Percentiles rank a stretch among this genome's conserved stretches.
Evolutionary conservation across 2,888 invertebrate species (phyloP).

Genomic region (Parnassius smintheus): DNA sequence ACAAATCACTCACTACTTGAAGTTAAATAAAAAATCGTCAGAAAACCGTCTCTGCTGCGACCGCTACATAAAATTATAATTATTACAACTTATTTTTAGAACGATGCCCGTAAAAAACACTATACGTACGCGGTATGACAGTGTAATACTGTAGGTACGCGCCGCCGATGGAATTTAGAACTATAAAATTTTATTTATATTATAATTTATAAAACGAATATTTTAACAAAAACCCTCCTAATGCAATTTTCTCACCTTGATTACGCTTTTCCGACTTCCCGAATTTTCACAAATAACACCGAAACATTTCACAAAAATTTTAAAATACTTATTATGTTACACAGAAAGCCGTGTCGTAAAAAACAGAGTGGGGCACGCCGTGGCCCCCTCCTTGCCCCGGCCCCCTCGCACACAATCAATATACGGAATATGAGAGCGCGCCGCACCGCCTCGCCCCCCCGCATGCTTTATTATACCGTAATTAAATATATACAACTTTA

Average conservation of each 20-base stretch:
- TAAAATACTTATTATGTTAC: slow-evolving; percentile 81
- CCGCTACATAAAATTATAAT: slow-evolving; percentile 82
- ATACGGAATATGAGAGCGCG: slow-evolving; percentile 82
- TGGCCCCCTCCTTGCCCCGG: slow-evolving; percentile 78
- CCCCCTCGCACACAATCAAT: slow-evolving; percentile 82
- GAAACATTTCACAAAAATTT: slow-evolving; percentile 80
- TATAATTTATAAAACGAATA: slow-evolving; percentile 59
- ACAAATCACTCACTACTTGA: slow-evolving; percentile 67
- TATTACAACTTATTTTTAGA: slow-evolving; percentile 82
- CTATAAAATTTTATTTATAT: slow-evolving; percentile 74
- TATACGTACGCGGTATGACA: slow-evolving; percentile 82
- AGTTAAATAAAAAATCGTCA: slow-evolving; percentile 69
- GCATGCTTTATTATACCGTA: slow-evolving; percentile 81
- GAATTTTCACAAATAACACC: slow-evolving; percentile 78
- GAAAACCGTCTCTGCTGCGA: slow-evolving; percentile 76
- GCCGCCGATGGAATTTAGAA: slow-evolving; percentile 77
- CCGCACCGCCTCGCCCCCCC: slow-evolving; percentile 80
- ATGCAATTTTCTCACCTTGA: slow-evolving; percentile 70
- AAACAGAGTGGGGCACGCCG: slow-evolving; percentile 82
- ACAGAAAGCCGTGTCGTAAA: slow-evolving; percentile 82
- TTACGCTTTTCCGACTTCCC: slow-evolving; percentile 71
- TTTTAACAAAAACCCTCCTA: slow-evolving; percentile 60
- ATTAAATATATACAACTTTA: slow-evolving; percentile 79
- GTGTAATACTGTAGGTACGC: slow-evolving; percentile 79
- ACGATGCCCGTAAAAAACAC: slow-evolving; percentile 82